Evolutionary conservation across 2,888 invertebrate genomes (phyloP).

Genomic region (Leptopilina myrica): DNA sequence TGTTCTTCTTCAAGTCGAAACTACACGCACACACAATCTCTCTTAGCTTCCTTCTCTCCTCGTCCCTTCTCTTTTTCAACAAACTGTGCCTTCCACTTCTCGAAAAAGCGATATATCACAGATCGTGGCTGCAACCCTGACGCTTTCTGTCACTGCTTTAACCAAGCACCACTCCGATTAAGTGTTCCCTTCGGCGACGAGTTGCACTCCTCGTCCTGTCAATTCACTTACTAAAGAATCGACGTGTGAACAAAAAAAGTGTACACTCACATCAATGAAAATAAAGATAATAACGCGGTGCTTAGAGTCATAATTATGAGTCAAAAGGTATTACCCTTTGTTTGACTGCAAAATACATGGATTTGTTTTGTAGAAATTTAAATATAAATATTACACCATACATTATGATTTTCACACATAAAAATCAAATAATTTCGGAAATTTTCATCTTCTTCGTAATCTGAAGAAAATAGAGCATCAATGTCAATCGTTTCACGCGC

Average conservation of each 20-base stretch:
- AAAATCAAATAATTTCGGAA: no score
- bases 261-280: background rate
- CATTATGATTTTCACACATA: no score
- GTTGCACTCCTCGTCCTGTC: constrained; percentile 65
- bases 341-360: no score
- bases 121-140: constrained; percentile 61
- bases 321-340: no score
- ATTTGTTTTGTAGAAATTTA: no score
- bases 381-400: no score
- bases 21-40: constrained; percentile 51
- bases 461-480: no score
- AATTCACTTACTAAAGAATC: constrained; percentile 53
- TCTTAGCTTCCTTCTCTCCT: constrained; percentile 52
- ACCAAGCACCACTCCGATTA: constrained; percentile 73
- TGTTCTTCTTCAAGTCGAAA: constrained; percentile 59
- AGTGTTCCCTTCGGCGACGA: constrained; percentile 67
- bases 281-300: background rate
- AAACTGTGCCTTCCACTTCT: constrained; percentile 49
- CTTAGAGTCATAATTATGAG: no score
- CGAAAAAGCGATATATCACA: constrained; percentile 57
- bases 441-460: no score
- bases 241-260: constrained; percentile 43
- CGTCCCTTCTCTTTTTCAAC: constrained; percentile 32
- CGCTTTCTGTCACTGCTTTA: constrained; percentile 72
- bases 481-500: no score